Conservation (phyloP, 2,888 invertebrate species). For the Nomada hirtipes region DNA sequence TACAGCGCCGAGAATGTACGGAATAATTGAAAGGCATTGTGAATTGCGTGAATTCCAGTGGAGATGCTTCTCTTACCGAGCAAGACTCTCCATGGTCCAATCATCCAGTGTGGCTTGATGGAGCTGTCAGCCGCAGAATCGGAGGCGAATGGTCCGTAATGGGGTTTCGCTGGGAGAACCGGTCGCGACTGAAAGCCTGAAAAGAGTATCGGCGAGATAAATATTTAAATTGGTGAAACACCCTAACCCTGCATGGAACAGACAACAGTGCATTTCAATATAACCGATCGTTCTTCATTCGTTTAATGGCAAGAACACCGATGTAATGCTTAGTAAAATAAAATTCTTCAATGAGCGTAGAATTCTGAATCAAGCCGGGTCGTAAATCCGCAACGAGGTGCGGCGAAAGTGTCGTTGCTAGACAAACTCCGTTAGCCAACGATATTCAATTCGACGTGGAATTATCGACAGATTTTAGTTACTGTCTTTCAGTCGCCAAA, state of each 20-base stretch:
- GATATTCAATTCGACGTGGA: slow-evolving; percentile 54
- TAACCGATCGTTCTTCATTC: neutral
- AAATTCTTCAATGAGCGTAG: too few species aligned
- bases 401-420: slow-evolving; percentile 44
- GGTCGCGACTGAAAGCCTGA: slow-evolving; percentile 55
- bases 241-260: neutral
- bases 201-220: slow-evolving; percentile 66
- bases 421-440: slow-evolving; percentile 53
- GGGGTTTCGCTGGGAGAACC: slow-evolving; percentile 63
- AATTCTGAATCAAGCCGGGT: neutral
- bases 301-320: neutral
- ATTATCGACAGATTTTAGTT: slow-evolving; percentile 70
- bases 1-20: slow-evolving; percentile 21
- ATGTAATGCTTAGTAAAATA: neutral
- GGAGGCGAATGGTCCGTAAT: slow-evolving; percentile 69
- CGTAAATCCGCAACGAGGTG: slow-evolving; percentile 38
- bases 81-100: slow-evolving; percentile 67
- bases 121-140: slow-evolving; percentile 72
- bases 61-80: slow-evolving; percentile 60
- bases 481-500: slow-evolving; percentile 59
- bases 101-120: slow-evolving; percentile 64
- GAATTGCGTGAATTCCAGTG: slow-evolving; percentile 38
- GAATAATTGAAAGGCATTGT: slow-evolving; percentile 63
- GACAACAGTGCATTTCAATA: neutral
- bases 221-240: slow-evolving; percentile 65